Evolutionary conservation across 2,888 invertebrate species (phyloP), one percentile per base, ranked within the genome.

Genomic region (Andrena trimmerana): DNA sequence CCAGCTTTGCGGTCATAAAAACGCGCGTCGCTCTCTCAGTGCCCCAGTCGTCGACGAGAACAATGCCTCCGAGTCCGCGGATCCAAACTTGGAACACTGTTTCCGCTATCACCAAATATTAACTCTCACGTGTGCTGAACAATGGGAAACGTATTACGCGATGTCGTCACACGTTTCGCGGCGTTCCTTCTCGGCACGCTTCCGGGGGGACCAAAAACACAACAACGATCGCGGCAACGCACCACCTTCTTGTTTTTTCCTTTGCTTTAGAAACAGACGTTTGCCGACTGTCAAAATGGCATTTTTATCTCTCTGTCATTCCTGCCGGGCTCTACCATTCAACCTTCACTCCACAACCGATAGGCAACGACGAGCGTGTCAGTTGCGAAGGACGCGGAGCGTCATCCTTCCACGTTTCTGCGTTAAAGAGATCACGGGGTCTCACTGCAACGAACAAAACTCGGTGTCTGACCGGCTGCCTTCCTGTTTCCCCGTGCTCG

Each of bases 381-480:
- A 74, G 60, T 70, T 50, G 63, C 63, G 16, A 24, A 50, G 42
- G 24, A 52, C 52, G 66, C 72, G 20, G 6, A 62, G 59, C 63
- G 67, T 77, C 74, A 77, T 75, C 68, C 59, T 59, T 60, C 65
- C 73, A 36, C 70, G 62, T 74, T 36, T n/a, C 62, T 68, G 75
- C 20, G 77, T 16, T 77, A 77, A 77, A 65, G 65, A 42, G 76
- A 69, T 62, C 24, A 48, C 59, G 65, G 42, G 13, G 57, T 73
- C 62, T 66, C 71, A n/a, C 69, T 52, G 50, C 31, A 42, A 20
- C 62, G 66, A 69, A 60, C 63, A 78, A 13, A 63, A 52, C 57
- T 65, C 63, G 36, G 65, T 81, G 63, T 62, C 65, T 62, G 16
- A 68, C 59, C 60, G 70, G 65, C 8, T 59, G 13, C 36, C 65